Evolutionary conservation across 2,113 vertebrate species (phyloP), one percentile per base, ranked within the genome.

Genomic region (Chaetodon trifascialis): DNA sequence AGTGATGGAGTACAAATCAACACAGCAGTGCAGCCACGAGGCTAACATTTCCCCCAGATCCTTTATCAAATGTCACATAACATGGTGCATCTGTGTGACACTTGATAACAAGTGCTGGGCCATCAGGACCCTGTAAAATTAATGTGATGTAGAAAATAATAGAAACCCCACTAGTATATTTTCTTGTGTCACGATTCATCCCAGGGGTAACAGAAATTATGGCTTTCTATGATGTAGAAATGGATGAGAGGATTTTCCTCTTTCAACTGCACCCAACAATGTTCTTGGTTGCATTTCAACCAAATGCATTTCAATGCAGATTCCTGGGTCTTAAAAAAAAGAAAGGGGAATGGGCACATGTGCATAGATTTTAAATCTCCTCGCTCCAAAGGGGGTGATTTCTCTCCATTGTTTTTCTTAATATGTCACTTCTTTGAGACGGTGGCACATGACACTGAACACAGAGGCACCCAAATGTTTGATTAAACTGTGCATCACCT

Each of bases 391-490:
- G 72, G 71, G 55, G 77, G 56, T 66, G 73, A 86, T 67, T 66
- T 84, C 69, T 82, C 71, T 67, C 9, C 63, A 74, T 70, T 89
- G 87, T 76, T 85, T 87, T 75, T 78, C 66, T 55, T 85, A 80
- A 84, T 79, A 79, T 88, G 79, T 80, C 23, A 79, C 75, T 64
- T 83, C 84, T 89, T 90, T 93, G 85, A 89, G 90, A 84, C 25
- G 54, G 72, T 80, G 90, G 87, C 89, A 90, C 68, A 70, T 91
- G 91, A 86, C 88, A 84, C 69, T 2, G 69, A 87, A 84, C 83
- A 88, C 85, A 82, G 86, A 86, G 88, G 66, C 85, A 51, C 83
- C 80, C 79, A 63, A 89, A 92, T 73, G 82, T 93, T 89, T 93
- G 90, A 92, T 88, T 88, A 86, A 86, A 91, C 86, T 73, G 76